Evolutionary conservation across 2,888 invertebrate genomes (phyloP), one percentile per base, ranked within the genome.

Genomic region (Phaedon cochleariae): DNA sequence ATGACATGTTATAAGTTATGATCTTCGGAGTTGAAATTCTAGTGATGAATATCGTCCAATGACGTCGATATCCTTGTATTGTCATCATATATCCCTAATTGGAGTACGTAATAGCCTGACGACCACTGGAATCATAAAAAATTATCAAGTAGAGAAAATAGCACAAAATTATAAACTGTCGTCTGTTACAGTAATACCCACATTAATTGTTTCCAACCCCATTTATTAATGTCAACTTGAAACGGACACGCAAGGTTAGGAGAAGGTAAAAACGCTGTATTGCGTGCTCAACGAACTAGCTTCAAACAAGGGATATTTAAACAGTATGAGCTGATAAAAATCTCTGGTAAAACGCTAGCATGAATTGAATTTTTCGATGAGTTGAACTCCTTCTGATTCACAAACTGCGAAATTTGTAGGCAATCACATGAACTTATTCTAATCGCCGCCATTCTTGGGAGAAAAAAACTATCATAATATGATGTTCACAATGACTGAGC

Each of bases 141-240:
- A 41, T 7, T 15, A 41, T 41, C 41, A 12, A 41, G 41, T 15
- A n/a, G 4, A 15, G 41, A 15, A 15, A 41, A 41, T 41, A 41
- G 15, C 15, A 41, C 15, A 15, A 15, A 15, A 15, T 41, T 15
- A 41, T 41, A 41, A 41, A 41, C 15, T 10, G 41, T 4, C 41
- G 15, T 41, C 12, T 41, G 41, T 41, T 15, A n/a, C 41, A 41
- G 41, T 41, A 15, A 53, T 59, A 37, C 52, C 41, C 58, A 46
- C 34, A 54, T 59, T 46, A 64, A 64, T 58, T 59, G 64, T 64
- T 64, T 64, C 48, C 29, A 58, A 53, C 54, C 29, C 34, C 59
- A 59, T 64, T 64, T 53, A 59, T 59, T 59, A 59, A 53, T 64
- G 64, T 64, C 64, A 64, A 64, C 64, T 64, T 18, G 34, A 48